Evolutionary conservation across 2,113 vertebrate species (phyloP).

Genomic region (Tichodroma muraria): DNA sequence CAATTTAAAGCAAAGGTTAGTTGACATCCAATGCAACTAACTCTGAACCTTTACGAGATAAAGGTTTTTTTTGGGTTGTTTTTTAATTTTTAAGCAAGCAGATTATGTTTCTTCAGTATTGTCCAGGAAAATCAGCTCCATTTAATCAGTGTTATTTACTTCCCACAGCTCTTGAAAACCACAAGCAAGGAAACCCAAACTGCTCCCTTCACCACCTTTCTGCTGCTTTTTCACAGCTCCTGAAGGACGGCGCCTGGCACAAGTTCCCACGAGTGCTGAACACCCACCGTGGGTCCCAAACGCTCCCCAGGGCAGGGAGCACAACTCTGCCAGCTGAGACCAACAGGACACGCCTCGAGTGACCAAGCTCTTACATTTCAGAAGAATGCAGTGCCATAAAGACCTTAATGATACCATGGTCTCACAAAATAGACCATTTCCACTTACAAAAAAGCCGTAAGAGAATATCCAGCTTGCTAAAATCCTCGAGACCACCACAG

Average conservation of each 20-base stretch:
- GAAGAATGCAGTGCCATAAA: background rate
- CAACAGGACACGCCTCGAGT: rapidly evolving
- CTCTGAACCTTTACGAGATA: background rate
- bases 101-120: background rate
- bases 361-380: background rate
- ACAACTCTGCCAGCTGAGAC: background rate
- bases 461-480: background rate
- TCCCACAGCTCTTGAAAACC: background rate
- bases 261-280: background rate
- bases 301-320: background rate
- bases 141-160: background rate
- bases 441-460: background rate
- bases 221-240: background rate
- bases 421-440: background rate
- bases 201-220: background rate
- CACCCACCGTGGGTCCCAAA: background rate
- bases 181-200: background rate
- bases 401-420: background rate
- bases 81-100: background rate
- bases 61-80: background rate
- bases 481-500: background rate
- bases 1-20: background rate
- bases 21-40: background rate
- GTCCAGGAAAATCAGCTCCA: background rate
- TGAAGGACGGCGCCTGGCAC: background rate